A percentile compares a stretch with the other conserved stretches of the same genome.
These are phyloP conservation scores for Neoniphon sammara DNA, from an alignment of 2,797 vertebrate genomes.

Conservation along the genomic window DNA sequence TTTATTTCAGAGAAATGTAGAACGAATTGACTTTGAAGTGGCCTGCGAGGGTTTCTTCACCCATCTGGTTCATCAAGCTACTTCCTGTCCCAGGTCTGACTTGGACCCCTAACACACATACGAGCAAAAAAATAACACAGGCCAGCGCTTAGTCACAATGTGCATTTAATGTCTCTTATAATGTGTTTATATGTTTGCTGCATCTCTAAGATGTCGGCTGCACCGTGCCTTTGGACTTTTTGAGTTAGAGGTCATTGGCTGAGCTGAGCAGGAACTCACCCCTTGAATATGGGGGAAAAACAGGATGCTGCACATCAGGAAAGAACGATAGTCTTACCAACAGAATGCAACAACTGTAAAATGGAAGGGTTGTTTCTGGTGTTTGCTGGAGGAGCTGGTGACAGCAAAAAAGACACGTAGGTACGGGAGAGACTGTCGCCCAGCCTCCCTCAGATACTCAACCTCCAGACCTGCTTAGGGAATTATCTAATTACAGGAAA, in stretches of 20 bases:
- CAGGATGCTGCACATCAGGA: slow-evolving; percentile 33
- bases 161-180: neutral
- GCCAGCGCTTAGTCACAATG: neutral
- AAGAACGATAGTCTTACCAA: neutral
- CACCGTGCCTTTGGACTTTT: neutral
- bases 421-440: slow-evolving; percentile 13
- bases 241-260: slow-evolving; percentile 5
- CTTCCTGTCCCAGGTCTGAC: neutral
- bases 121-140: neutral
- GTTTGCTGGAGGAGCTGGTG: neutral
- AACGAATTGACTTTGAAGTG: too few species aligned
- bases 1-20: too few species aligned
- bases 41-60: too few species aligned
- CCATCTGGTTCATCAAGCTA: neutral
- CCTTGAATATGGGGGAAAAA: slow-evolving; percentile 33
- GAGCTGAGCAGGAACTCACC: slow-evolving; percentile 22
- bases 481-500: slow-evolving; percentile 60
- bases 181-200: neutral
- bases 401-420: slow-evolving; percentile 2
- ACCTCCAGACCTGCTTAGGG: slow-evolving; percentile 52
- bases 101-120: neutral
- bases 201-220: neutral
- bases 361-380: too few species aligned
- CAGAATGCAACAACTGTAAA: too few species aligned
- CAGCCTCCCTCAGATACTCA: slow-evolving; percentile 40